Evolutionary conservation across 2,113 vertebrate genomes (phyloP).

Genomic region (Collichthys lucidus): DNA sequence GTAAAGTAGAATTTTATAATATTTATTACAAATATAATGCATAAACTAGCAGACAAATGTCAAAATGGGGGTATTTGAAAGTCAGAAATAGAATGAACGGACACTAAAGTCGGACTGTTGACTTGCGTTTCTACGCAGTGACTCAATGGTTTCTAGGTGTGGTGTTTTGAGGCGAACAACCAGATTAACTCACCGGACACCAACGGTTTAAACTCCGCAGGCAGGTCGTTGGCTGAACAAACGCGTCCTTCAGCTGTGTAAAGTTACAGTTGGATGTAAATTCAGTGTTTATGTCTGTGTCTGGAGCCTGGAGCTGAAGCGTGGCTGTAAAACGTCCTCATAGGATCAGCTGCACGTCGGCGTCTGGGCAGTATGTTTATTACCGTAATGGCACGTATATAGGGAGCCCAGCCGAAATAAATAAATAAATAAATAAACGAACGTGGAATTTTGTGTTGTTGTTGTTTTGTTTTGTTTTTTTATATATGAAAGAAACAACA

Average conservation of each 20-base stretch:
- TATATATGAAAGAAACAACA: not conserved
- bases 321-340: not conserved
- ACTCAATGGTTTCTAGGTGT: constrained; percentile 33
- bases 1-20: not conserved
- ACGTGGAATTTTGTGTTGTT: not conserved
- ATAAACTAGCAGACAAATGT: not conserved
- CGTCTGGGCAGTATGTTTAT: constrained; percentile 56
- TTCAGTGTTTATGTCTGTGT: not conserved
- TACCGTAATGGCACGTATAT: constrained; percentile 52
- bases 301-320: not conserved
- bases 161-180: not conserved
- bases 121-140: not conserved
- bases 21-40: not conserved
- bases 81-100: not conserved
- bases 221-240: not conserved
- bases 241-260: no score
- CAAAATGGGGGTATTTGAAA: not conserved
- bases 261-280: no score
- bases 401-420: not conserved
- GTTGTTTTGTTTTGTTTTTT: no score
- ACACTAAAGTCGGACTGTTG: not conserved
- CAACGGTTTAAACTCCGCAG: not conserved
- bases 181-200: constrained; percentile 55
- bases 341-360: not conserved
- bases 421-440: no score